A percentile compares a stretch with the other conserved stretches of the same genome.
These are phyloP conservation scores for Ispidina lecontei DNA, from an alignment of 2,797 vertebrate species.

Conservation along the genomic window DNA sequence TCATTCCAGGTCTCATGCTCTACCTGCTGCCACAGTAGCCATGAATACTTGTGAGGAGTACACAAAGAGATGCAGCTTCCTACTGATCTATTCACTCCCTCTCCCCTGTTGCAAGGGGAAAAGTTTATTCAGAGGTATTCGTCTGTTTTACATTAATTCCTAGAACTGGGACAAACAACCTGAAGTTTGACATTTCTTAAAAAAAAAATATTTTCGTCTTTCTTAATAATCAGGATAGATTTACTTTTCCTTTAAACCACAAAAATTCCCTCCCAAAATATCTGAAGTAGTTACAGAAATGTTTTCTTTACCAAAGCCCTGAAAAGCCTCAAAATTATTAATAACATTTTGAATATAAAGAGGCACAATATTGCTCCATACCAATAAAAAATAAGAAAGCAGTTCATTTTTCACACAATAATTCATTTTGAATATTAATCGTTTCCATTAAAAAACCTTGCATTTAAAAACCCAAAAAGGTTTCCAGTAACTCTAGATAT, in stretches of 20 bases:
- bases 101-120: background rate
- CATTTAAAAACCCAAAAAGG: background rate
- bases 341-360: constrained; percentile 2
- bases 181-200: constrained; percentile 3
- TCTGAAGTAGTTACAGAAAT: background rate
- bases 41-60: accelerated
- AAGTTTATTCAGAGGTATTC: background rate
- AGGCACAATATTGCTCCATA: background rate
- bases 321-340: constrained; percentile 17
- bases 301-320: constrained; percentile 31
- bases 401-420: background rate
- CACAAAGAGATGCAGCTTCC: background rate
- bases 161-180: background rate
- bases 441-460: background rate
- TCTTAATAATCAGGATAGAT: constrained; percentile 15
- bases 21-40: background rate
- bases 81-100: background rate
- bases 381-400: background rate
- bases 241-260: constrained; percentile 23
- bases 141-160: background rate
- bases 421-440: background rate
- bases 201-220: constrained; percentile 3
- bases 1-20: background rate
- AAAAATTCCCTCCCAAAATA: constrained; percentile 14
- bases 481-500: constrained; percentile 15